These are phyloP conservation scores for Stomatorhinus ivindoensis DNA, from an alignment of 2,113 vertebrate genomes.

Conservation along the genomic window DNA sequence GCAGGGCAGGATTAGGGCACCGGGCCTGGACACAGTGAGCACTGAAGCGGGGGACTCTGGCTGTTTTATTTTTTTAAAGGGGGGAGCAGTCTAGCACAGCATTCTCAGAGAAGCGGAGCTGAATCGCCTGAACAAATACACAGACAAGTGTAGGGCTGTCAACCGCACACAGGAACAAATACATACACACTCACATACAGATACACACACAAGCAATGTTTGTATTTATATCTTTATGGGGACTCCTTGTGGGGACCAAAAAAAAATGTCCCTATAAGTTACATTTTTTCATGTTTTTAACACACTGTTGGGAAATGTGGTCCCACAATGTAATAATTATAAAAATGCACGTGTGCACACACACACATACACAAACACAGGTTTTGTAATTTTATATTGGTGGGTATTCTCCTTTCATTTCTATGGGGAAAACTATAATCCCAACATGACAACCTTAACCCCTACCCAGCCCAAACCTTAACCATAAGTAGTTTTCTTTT, in stretches of 20 bases:
- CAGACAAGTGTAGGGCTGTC: conserved; percentile 46
- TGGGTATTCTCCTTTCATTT: too few relatives aligned
- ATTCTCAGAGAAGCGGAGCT: conserved; percentile 39
- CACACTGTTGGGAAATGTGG: not conserved
- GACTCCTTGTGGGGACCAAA: too few relatives aligned
- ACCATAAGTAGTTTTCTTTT: too few relatives aligned
- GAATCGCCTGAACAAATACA: conserved; percentile 55
- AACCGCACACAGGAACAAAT: conserved; percentile 41
- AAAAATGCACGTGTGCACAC: too few relatives aligned
- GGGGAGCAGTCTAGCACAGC: conserved; percentile 46
- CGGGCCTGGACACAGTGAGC: conserved; percentile 55
- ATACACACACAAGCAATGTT: too few relatives aligned
- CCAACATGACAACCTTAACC: too few relatives aligned
- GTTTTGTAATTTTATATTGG: too few relatives aligned
- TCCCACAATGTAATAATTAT: not conserved
- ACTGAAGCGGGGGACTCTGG: conserved; percentile 47
- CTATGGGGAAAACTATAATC: too few relatives aligned
- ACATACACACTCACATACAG: not conserved
- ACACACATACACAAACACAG: too few relatives aligned
- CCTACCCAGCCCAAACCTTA: too few relatives aligned
- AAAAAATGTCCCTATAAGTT: not conserved
- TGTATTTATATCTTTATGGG: too few relatives aligned
- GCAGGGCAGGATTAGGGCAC: conserved; percentile 53
- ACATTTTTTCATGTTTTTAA: not conserved
- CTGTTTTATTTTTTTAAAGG: conserved; percentile 43